phyloP scores from a whole-genome alignment of 2,888 invertebrate species.

The Leucophenga maculata region DNA sequence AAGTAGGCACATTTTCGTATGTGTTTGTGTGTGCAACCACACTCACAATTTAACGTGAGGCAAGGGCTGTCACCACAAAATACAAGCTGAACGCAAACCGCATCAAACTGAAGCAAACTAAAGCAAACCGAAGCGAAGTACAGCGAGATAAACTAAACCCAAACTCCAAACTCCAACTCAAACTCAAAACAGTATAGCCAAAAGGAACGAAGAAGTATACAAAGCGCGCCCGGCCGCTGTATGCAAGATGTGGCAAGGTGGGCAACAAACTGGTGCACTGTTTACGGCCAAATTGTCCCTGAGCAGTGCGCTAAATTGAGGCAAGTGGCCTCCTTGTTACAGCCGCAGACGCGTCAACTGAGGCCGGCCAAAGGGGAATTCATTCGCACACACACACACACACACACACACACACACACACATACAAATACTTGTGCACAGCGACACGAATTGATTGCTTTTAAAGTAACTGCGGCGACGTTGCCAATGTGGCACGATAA shows the following conservation, averaged over 20 bases:
- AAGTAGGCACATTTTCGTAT: no score
- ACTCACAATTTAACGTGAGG: neutral
- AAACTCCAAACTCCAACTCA: neutral
- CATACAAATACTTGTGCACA: no score
- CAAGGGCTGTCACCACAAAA: constrained; percentile 3
- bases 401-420: neutral
- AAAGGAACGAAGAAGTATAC: neutral
- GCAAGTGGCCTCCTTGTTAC: constrained; percentile 10
- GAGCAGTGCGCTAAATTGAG: constrained; percentile 20
- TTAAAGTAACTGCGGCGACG: no score
- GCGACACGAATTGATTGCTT: neutral
- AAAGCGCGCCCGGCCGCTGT: neutral
- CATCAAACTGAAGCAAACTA: no score
- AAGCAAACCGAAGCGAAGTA: no score
- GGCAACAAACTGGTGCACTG: neutral
- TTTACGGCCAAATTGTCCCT: constrained; percentile 12
- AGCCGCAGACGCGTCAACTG: neutral
- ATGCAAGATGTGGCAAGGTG: neutral
- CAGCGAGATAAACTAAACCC: neutral
- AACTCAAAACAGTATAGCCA: neutral
- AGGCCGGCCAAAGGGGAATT: constrained; percentile 12
- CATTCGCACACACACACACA: neutral
- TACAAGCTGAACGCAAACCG: neutral
- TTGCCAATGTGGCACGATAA: no score
- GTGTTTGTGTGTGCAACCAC: no score